phyloP scores from a whole-genome alignment of 2,888 invertebrate species.

The Dryomyza anilis region DNA sequence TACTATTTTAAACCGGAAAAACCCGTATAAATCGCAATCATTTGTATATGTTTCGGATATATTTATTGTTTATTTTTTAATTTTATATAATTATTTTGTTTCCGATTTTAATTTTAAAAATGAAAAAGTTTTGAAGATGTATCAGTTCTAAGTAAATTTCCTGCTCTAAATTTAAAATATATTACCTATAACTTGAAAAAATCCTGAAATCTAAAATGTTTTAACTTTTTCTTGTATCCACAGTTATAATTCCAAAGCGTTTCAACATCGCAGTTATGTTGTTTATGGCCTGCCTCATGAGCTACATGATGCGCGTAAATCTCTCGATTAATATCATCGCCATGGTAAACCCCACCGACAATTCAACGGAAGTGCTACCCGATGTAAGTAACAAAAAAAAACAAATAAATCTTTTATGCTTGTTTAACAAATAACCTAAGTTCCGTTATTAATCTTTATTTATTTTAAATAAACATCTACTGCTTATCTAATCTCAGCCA shows the following conservation, averaged over 20 bases:
- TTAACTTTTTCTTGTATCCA: conserved; percentile 29
- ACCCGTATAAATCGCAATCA: too few species aligned
- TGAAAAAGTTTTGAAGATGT: too few species aligned
- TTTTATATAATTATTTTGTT: too few species aligned
- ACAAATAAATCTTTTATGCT: neutral
- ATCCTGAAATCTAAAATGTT: neutral
- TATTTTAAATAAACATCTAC: neutral
- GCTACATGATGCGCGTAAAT: conserved; percentile 77
- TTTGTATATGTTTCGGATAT: too few species aligned
- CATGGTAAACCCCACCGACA: conserved; percentile 67
- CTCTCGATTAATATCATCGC: conserved; percentile 76
- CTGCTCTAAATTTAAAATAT: too few species aligned
- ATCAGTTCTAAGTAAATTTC: too few species aligned
- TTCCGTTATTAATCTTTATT: neutral
- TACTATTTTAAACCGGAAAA: too few species aligned
- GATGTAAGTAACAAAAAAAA: conserved; percentile 52
- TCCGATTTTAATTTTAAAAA: too few species aligned
- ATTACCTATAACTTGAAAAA: neutral
- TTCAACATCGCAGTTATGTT: conserved; percentile 69
- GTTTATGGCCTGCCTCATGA: conserved; percentile 74
- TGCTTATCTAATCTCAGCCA: neutral
- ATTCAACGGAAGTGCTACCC: conserved; percentile 48
- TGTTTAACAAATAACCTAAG: too few species aligned
- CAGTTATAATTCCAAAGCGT: conserved; percentile 64
- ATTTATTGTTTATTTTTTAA: too few species aligned